Percentiles rank a stretch among this genome's conserved stretches.
Conservation (phyloP, 1,140 invertebrate species). For the Aphis craccivora region DNA sequence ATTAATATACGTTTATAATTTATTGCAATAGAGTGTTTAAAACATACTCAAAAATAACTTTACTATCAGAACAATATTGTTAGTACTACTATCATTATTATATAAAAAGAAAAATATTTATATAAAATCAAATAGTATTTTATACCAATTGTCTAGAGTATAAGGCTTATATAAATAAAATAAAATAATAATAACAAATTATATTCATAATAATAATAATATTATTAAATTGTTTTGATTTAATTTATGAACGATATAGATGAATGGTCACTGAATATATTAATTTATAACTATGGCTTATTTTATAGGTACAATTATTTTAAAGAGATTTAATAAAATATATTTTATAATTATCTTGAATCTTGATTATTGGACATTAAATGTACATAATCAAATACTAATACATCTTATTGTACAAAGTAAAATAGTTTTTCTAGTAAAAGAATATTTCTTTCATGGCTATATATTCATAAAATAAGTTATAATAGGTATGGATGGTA, state of each 20-base stretch:
- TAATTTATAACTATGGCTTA: neutral
- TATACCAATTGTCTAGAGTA: too few species aligned
- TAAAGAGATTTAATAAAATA: neutral
- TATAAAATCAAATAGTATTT: too few species aligned
- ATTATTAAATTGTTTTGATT: neutral
- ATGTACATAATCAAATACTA: neutral
- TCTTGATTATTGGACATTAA: neutral
- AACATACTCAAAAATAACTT: too few species aligned
- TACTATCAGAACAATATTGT: too few species aligned
- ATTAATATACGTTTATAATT: too few species aligned
- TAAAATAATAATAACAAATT: neutral
- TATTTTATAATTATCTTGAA: neutral
- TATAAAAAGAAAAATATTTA: too few species aligned
- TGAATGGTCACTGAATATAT: neutral
- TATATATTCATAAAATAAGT: neutral
- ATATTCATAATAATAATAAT: neutral
- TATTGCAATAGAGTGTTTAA: too few species aligned
- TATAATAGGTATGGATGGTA: neutral
- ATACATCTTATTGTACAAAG: neutral
- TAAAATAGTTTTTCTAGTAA: neutral
- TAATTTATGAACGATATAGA: neutral
- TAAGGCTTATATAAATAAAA: too few species aligned
- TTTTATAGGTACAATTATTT: neutral
- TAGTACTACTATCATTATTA: too few species aligned
- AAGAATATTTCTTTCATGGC: neutral